These are phyloP conservation scores for Diplodus sargus DNA, from an alignment of 2,797 vertebrate genomes.

Conservation along the genomic window DNA sequence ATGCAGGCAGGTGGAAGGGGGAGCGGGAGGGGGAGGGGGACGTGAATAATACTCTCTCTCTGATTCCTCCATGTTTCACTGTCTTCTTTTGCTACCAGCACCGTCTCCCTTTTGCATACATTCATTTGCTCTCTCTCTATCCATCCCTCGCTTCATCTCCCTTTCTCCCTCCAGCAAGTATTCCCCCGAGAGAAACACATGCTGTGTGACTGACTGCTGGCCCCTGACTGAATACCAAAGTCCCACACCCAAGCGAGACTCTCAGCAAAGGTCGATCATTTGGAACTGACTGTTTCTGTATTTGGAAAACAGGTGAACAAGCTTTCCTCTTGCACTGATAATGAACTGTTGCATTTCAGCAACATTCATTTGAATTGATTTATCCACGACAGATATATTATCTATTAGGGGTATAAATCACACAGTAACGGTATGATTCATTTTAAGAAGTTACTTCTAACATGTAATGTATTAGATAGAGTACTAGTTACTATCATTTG, in stretches of 20 bases:
- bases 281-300: conserved; percentile 17
- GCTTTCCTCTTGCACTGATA: neutral
- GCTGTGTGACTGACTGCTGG: conserved; percentile 30
- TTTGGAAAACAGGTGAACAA: neutral
- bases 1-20: conserved; percentile 26
- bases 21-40: neutral
- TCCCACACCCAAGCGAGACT: neutral
- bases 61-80: conserved; percentile 26
- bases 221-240: conserved; percentile 7
- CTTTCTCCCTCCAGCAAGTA: conserved; percentile 11
- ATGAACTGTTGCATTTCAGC: neutral
- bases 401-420: too few species aligned
- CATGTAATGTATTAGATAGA: too few species aligned
- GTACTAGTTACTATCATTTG: too few species aligned
- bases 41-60: conserved; percentile 13
- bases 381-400: too few species aligned
- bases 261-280: conserved; percentile 5
- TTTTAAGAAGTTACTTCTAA: too few species aligned
- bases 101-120: conserved; percentile 5
- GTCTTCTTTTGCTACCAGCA: neutral
- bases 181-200: conserved; percentile 5
- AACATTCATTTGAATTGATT: neutral
- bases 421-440: too few species aligned
- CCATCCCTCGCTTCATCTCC: conserved; percentile 12
- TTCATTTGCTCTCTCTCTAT: conserved; percentile 30